Percentiles rank a stretch among this genome's conserved stretches.
These are phyloP conservation scores for Hecatera dysodea DNA, from an alignment of 2,888 invertebrate genomes.

Conservation along the genomic window DNA sequence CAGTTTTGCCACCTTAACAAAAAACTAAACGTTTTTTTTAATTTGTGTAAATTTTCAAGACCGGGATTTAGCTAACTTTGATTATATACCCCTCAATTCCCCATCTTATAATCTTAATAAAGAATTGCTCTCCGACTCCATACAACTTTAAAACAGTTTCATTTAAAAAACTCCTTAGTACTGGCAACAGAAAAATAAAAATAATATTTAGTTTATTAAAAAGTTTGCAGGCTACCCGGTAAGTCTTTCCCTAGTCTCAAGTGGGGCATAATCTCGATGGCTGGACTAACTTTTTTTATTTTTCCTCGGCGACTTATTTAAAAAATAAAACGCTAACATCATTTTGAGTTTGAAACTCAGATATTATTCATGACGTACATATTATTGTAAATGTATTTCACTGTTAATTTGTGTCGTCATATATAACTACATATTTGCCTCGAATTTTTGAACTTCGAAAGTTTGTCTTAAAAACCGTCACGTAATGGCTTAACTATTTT, in stretches of 20 bases:
- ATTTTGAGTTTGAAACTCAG: constrained; percentile 70
- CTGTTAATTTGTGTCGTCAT: background rate
- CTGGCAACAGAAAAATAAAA: constrained; percentile 60
- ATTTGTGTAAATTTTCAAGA: too few relatives aligned
- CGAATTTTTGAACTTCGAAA: too few relatives aligned
- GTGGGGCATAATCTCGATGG: constrained; percentile 75
- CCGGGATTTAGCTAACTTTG: constrained; percentile 11
- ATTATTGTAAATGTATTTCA: constrained; percentile 17
- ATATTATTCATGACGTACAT: constrained; percentile 30
- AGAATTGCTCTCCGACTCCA: background rate
- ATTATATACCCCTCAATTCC: background rate
- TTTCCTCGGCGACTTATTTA: constrained; percentile 75
- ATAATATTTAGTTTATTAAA: constrained; percentile 77
- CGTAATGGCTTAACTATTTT: background rate
- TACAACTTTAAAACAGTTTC: constrained; percentile 48
- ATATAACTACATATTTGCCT: background rate
- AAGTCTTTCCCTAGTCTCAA: constrained; percentile 74
- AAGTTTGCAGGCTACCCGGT: constrained; percentile 69
- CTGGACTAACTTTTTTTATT: constrained; percentile 73
- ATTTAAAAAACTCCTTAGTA: constrained; percentile 40
- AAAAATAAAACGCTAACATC: constrained; percentile 71
- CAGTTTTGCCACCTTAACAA: constrained; percentile 10
- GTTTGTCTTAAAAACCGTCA: too few relatives aligned
- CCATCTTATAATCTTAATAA: background rate
- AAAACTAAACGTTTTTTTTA: too few relatives aligned